Conservation (phyloP, 2,797 vertebrate genomes). For the Pogoniulus pusillus region DNA sequence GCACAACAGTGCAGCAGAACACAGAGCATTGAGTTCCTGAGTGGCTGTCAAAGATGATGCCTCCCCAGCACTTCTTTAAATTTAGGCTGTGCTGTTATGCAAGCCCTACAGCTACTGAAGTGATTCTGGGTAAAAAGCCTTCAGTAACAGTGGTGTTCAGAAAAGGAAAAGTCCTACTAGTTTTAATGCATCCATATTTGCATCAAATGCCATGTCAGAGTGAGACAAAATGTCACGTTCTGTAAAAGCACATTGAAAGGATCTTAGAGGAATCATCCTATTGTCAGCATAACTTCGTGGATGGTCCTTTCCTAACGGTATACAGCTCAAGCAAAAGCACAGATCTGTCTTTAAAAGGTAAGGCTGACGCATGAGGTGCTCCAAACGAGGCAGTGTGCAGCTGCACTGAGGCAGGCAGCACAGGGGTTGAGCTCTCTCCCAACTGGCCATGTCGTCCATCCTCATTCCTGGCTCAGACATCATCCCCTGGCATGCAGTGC, state of each 20-base stretch:
- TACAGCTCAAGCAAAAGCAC: neutral
- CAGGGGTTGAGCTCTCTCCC: neutral
- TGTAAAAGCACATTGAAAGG: neutral
- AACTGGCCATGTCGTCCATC: fast-evolving
- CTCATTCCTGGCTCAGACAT: neutral
- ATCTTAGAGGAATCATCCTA: neutral
- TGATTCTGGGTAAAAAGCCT: neutral
- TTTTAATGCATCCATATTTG: neutral
- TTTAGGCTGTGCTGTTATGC: neutral
- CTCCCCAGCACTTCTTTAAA: neutral
- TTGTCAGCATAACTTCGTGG: neutral
- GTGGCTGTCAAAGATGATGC: neutral
- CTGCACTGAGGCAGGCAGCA: no score
- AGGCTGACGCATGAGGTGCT: neutral
- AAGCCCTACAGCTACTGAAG: neutral
- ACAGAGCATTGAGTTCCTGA: neutral
- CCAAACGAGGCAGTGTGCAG: fast-evolving
- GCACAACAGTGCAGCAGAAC: neutral
- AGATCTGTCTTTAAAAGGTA: neutral
- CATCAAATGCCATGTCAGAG: neutral
- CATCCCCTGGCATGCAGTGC: neutral
- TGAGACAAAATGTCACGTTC: neutral
- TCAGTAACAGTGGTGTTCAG: neutral
- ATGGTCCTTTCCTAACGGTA: neutral
- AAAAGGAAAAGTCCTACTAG: neutral